Conservation (phyloP, 1,140 invertebrate species). For the Dryas iulia region DNA sequence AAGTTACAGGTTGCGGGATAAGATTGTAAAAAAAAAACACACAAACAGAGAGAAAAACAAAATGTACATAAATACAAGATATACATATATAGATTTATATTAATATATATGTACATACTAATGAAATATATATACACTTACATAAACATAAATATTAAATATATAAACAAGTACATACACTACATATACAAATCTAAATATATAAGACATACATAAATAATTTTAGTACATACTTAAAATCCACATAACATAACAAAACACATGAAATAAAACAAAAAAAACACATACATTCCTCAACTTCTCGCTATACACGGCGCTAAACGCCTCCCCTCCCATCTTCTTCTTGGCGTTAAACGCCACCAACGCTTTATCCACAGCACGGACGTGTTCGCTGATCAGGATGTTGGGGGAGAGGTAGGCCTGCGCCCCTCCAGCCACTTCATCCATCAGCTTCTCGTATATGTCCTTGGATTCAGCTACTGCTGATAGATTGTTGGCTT, state of each 20-base stretch:
- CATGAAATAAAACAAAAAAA: neutral
- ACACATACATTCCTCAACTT: conserved; percentile 82
- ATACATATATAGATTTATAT: too few relatives aligned
- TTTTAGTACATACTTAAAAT: too few relatives aligned
- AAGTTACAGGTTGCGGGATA: too few relatives aligned
- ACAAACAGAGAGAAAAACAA: too few relatives aligned
- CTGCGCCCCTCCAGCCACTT: conserved; percentile 92
- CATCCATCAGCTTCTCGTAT: conserved; percentile 95
- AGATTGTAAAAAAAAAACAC: too few relatives aligned
- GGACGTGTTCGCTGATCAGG: conserved; percentile 91
- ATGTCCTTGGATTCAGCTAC: conserved; percentile 95
- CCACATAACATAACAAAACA: neutral
- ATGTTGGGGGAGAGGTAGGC: conserved; percentile 92
- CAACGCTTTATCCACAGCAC: conserved; percentile 85
- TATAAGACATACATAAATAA: too few relatives aligned
- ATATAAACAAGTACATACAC: too few relatives aligned
- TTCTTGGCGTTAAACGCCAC: conserved; percentile 87
- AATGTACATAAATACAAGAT: too few relatives aligned
- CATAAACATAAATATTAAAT: too few relatives aligned
- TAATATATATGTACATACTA: too few relatives aligned
- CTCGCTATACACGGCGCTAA: conserved; percentile 89
- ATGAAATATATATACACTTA: too few relatives aligned
- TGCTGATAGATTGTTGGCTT: conserved; percentile 98
- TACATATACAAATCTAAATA: too few relatives aligned
- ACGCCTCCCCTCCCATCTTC: conserved; percentile 98